Base-by-base conservation (phyloP, 2,113 vertebrate genomes). In the Aphyosemion australe region DNA sequence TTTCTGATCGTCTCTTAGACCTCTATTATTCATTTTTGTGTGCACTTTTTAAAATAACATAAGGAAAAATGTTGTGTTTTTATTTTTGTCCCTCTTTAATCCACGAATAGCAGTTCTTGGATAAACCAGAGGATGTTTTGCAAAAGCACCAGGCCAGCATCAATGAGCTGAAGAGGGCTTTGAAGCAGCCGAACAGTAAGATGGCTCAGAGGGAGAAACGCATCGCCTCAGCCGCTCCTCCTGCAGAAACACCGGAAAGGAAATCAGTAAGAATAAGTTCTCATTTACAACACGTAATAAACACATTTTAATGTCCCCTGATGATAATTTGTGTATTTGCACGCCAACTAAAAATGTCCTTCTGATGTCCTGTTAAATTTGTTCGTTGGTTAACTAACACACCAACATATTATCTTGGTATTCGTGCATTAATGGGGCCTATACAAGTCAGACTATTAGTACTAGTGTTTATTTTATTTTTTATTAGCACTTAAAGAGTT, bases 131-230 rank as follows among this genome's bases (percentile, higher is more conserved):
- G 78, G 97, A 99, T 6, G 96, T 99, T 74, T 79, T 99, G 41
- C 93, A 99, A 82, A 99, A 99, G 89, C 97, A 99, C 78, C 97
- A 99, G 91, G 97, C 97, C 86, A 99, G 97, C 90, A 99, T 99
- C 91, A 99, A 99, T 3, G 97, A 99, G 85, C 92, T 99, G 87
- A 99, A 99, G 90, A 92, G 95, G 76, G 97, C 97, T n/a, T 84
- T 99, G 80, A 96, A 93, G 88, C 96, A 99, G 47, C 96, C 97
- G n/a, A 99, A 98, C 89, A 99, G 95, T 93, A 99, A 99, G 77
- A 94, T 98, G 72, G 92, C 95, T 79, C 97, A 97, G 87, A 79
- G 94, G 54, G 95, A 95, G 74, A 96, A 96, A 79, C 94, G 95
- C 65, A 87, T 97, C 69, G 95, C 96, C 62, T 90, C 90, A 15